Evolutionary conservation across 2,888 invertebrate genomes (phyloP), one percentile per base, ranked within the genome.

Genomic region (Chymomyza fuscimana): DNA sequence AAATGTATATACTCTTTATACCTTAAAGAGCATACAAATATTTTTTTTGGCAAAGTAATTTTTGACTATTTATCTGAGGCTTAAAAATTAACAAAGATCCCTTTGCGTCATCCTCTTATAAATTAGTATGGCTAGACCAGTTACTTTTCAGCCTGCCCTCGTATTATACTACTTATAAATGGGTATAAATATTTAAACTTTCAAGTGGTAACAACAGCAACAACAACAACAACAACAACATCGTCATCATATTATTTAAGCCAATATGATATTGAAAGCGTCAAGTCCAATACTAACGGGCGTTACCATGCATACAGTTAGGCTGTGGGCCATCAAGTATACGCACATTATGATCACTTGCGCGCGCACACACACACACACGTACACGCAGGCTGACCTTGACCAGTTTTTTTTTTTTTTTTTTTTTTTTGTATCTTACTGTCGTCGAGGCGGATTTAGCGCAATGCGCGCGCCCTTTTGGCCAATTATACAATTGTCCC

Each of bases 401-500:
- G 81, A 86, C 81, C 81, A 86, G 69, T 32, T 83, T 85, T 69
- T 52, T 12, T 19, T n/a, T 40, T 60, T 32, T 64, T 61, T 52
- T 50, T 58, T 59, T 29, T 32, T 51, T 65, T 29, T 29, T 36
- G 36, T 56, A 19, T 46, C 40, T 59, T 50, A 52, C 15, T 64
- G 40, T 50, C 40, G 66, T 51, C 32, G 52, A 50, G 50, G 32
- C 50, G n/a, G 12, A 51, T 51, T 63, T 87, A 86, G 72, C 86
- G 79, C 79, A 87, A 86, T 69, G 69, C 56, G 70, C 86, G 74
- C 86, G 80, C 86, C 86, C 86, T 85, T 82, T 85, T 82, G 80
- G 58, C 70, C 66, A 86, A 86, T 81, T 84, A 86, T 84, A 79
- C 84, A 82, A 82, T 82, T 82, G 84, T 61, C 74, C 73, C 65